These are phyloP conservation scores for Microtus ochrogaster DNA, from an alignment of 2,113 vertebrate genomes.

Conservation along the genomic window DNA sequence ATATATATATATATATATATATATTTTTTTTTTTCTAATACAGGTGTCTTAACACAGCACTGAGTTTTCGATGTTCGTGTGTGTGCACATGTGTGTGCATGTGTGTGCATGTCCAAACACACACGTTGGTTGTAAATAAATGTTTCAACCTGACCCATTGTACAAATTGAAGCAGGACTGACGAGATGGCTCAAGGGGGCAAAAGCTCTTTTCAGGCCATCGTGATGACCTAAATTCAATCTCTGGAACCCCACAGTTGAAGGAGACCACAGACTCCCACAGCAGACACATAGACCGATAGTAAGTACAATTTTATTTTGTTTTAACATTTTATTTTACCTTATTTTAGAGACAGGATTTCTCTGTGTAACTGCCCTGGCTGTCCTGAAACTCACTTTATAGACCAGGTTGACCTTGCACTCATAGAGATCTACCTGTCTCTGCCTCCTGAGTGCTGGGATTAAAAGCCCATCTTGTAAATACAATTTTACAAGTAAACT, in stretches of 20 bases:
- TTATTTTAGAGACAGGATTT: neutral
- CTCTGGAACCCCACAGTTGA: neutral
- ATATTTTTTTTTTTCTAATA: neutral
- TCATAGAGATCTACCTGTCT: neutral
- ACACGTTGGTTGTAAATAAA: neutral
- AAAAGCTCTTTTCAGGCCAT: neutral
- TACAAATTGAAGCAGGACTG: slow-evolving; percentile 12
- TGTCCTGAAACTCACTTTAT: neutral
- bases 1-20: neutral
- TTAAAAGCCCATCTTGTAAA: neutral
- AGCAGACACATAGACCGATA: neutral
- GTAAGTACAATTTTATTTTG: neutral
- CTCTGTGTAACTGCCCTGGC: neutral
- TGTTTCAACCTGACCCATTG: neutral
- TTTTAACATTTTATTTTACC: neutral
- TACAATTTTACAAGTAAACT: neutral
- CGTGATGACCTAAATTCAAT: neutral
- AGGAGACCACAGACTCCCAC: neutral
- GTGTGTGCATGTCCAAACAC: neutral
- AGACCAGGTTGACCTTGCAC: neutral
- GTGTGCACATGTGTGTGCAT: neutral
- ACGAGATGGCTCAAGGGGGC: neutral
- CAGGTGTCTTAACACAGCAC: neutral
- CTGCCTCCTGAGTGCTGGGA: neutral
- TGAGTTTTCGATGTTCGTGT: neutral